Conservation (phyloP, 2,113 vertebrate species). For the Syngnathoides biaculeatus region DNA sequence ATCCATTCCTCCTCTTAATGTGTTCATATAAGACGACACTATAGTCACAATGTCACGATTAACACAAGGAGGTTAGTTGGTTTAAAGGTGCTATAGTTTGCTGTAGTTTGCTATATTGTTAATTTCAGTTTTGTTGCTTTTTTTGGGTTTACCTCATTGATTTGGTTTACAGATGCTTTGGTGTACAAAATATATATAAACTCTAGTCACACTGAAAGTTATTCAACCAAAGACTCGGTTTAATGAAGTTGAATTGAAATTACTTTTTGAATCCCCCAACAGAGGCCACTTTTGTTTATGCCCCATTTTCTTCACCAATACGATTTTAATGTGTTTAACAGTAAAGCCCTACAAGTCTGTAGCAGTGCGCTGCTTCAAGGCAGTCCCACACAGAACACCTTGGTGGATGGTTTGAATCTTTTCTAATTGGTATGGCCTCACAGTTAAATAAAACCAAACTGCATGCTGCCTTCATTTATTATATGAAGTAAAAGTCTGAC, state of each 20-base stretch:
- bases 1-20: background rate
- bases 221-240: constrained; percentile 22
- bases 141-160: background rate
- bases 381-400: constrained; percentile 23
- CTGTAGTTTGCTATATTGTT: background rate
- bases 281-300: constrained; percentile 16
- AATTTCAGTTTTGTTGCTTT: background rate
- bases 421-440: constrained; percentile 34
- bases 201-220: constrained; percentile 19
- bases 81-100: background rate
- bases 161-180: background rate
- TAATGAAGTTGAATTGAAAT: constrained; percentile 40
- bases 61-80: background rate
- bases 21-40: background rate
- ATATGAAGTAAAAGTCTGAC: background rate
- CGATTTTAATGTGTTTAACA: constrained; percentile 35
- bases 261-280: constrained; percentile 23
- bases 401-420: constrained; percentile 31
- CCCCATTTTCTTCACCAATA: constrained; percentile 1
- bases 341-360: constrained; percentile 13
- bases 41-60: background rate
- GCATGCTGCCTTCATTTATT: background rate
- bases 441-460: constrained; percentile 13
- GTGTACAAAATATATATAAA: background rate
- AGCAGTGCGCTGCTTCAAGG: constrained; percentile 40